Percentiles rank a stretch among this genome's conserved stretches.
Conservation (phyloP, 1,140 invertebrate genomes). For the Cydia pomonella region DNA sequence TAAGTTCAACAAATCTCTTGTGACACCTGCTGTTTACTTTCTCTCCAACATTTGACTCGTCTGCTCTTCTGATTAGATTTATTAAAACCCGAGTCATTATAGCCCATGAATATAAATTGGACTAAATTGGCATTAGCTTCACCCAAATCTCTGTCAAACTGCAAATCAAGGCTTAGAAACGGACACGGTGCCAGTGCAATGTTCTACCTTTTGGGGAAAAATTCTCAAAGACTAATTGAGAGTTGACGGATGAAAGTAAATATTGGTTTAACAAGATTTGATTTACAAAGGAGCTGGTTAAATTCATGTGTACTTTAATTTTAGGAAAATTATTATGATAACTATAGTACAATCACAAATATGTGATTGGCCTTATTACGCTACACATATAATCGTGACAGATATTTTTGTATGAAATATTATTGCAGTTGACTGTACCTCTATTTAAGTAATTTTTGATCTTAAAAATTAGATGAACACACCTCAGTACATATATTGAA, state of each 20-base stretch:
- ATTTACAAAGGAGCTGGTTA: background rate
- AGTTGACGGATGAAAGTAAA: background rate
- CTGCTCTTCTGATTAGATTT: constrained; percentile 34
- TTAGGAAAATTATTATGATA: background rate
- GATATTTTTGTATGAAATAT: no score
- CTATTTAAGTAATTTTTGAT: no score
- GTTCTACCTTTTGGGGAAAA: constrained; percentile 7
- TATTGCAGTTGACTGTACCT: no score
- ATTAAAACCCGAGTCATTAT: constrained; percentile 34
- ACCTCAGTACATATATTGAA: no score
- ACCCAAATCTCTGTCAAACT: constrained; percentile 25
- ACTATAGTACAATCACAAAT: no score
- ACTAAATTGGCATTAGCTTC: constrained; percentile 21
- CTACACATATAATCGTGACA: no score
- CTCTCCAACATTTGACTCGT: constrained; percentile 1
- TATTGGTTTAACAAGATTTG: background rate
- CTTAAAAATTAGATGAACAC: no score
- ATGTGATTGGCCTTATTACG: no score
- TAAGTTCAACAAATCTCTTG: background rate
- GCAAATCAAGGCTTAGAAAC: constrained; percentile 6
- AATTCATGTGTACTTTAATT: background rate
- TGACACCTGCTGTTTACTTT: background rate
- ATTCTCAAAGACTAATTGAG: background rate
- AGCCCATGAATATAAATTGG: constrained; percentile 39
- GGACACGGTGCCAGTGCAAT: background rate